phyloP scores from a whole-genome alignment of 2,113 vertebrate genomes.

The Cyanoramphus novaezelandiae region DNA sequence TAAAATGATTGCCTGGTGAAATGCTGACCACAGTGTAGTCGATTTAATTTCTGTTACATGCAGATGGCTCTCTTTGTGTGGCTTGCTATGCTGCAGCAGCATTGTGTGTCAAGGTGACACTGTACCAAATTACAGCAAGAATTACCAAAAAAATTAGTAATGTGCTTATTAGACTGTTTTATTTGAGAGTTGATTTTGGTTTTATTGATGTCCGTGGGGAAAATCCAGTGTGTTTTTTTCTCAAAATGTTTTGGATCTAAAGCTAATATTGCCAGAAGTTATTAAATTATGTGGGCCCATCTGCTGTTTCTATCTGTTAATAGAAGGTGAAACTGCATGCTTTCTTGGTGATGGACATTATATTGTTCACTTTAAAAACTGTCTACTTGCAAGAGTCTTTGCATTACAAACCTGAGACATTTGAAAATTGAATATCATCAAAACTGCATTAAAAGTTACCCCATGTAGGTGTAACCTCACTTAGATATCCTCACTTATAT shows the following conservation, averaged over 20 bases:
- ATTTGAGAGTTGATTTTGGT: not conserved
- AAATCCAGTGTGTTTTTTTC: not conserved
- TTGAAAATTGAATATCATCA: not conserved
- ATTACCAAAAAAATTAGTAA: not conserved
- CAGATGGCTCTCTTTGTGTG: not conserved
- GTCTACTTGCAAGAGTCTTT: not conserved
- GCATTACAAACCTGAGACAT: not conserved
- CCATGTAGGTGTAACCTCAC: not conserved
- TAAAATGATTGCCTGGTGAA: not conserved
- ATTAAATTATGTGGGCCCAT: not conserved
- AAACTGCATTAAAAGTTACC: not conserved
- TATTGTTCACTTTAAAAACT: not conserved
- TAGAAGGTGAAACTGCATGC: not conserved
- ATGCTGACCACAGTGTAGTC: not conserved
- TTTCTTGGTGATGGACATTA: not conserved
- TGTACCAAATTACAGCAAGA: not conserved
- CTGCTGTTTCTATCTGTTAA: conserved; percentile 10
- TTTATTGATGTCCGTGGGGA: not conserved
- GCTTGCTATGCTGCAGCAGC: not conserved
- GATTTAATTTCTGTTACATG: not conserved
- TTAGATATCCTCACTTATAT: not conserved
- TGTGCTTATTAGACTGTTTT: not conserved
- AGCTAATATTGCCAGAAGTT: not conserved
- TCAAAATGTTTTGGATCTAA: not conserved
- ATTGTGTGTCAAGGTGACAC: conserved; percentile 33